phyloP scores from a whole-genome alignment of 2,888 invertebrate species.

The Eremobia ochroleuca region DNA sequence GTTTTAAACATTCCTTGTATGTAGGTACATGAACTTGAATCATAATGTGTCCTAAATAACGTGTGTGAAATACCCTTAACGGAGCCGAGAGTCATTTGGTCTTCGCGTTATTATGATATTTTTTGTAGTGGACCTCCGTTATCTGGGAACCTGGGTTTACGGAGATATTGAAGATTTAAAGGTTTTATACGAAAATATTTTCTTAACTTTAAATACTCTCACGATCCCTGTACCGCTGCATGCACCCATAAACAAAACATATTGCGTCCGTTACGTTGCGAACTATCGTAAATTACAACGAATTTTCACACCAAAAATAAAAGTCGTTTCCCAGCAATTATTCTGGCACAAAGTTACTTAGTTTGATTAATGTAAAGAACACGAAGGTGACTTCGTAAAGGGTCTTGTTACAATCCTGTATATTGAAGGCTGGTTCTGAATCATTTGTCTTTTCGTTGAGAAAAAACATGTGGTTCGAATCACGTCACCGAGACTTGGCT shows the following conservation, averaged over 20 bases:
- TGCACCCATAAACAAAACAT: background rate
- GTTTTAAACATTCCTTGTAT: constrained; percentile 9
- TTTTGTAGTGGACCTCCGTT: background rate
- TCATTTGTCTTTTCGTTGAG: constrained; percentile 30
- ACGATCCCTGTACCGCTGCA: background rate
- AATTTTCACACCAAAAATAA: background rate
- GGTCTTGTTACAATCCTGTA: background rate
- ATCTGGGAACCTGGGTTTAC: background rate
- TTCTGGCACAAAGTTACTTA: background rate
- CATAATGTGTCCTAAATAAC: constrained; percentile 6
- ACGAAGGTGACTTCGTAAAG: background rate
- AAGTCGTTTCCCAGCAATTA: background rate
- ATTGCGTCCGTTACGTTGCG: background rate
- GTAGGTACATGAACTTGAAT: constrained; percentile 4
- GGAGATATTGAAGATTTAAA: background rate
- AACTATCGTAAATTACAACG: background rate
- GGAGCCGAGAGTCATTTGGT: background rate
- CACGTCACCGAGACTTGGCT: constrained; percentile 64
- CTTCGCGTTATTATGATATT: background rate
- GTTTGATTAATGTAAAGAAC: background rate
- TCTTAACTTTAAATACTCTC: background rate
- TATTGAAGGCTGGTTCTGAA: constrained; percentile 7
- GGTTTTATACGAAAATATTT: background rate
- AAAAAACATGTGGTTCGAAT: constrained; percentile 43
- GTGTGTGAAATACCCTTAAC: background rate